A percentile compares a stretch with the other conserved stretches of the same genome.
These are phyloP conservation scores for Microcebus lehilahytsara DNA, from an alignment of 2,113 vertebrate genomes.

Conservation along the genomic window DNA sequence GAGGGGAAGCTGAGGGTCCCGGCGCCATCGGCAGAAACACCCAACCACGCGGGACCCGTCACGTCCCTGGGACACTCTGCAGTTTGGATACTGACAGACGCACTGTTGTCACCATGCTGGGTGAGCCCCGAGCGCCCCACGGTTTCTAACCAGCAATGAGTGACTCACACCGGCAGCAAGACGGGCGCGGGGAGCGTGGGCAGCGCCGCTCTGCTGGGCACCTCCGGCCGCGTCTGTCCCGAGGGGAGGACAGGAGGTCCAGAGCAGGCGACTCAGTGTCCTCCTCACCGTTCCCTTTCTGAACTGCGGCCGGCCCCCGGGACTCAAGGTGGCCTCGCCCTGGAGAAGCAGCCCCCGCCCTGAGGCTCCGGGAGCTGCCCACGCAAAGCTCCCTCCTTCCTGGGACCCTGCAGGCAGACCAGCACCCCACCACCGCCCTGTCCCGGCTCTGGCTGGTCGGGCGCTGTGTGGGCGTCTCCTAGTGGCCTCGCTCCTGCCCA, in stretches of 20 bases:
- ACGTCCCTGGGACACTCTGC: not conserved
- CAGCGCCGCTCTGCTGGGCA: not conserved
- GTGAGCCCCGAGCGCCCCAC: not conserved
- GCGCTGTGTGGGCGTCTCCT: rapidly evolving
- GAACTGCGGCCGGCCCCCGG: rapidly evolving
- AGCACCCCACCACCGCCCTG: rapidly evolving
- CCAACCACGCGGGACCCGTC: rapidly evolving
- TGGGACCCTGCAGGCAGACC: rapidly evolving
- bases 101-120: not conserved
- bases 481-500: rapidly evolving
- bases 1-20: rapidly evolving
- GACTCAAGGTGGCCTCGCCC: too few species aligned
- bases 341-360: not conserved
- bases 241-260: not conserved
- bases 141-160: not conserved
- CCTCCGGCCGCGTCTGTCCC: rapidly evolving
- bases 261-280: not conserved
- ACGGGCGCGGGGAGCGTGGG: not conserved
- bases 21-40: rapidly evolving
- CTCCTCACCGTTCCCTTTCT: rapidly evolving
- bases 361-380: rapidly evolving
- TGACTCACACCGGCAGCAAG: not conserved
- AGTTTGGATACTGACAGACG: not conserved
- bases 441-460: not conserved
- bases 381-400: not conserved